Percentiles rank a stretch among this genome's conserved stretches.
These are phyloP conservation scores for Cacoxenus indagator DNA, from an alignment of 2,888 invertebrate genomes.

Conservation along the genomic window DNA sequence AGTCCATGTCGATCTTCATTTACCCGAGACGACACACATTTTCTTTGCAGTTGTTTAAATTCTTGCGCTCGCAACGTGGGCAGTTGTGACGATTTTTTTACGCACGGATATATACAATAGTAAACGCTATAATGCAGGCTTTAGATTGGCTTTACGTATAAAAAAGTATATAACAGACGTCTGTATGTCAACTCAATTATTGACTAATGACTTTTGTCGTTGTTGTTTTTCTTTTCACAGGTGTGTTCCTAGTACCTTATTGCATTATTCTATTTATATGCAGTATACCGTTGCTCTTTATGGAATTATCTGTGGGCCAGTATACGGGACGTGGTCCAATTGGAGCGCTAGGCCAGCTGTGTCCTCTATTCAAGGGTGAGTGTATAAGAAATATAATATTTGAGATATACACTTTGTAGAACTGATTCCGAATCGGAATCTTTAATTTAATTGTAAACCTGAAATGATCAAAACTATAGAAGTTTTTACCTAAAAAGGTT, in stretches of 20 bases:
- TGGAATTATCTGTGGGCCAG: constrained; percentile 94
- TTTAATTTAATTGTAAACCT: too few relatives aligned
- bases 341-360: constrained; percentile 90
- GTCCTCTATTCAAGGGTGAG: constrained; percentile 92
- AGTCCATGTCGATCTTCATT: not conserved
- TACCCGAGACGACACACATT: not conserved
- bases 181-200: constrained; percentile 23
- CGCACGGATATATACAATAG: not conserved
- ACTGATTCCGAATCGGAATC: too few relatives aligned
- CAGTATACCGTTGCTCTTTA: constrained; percentile 92
- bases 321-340: constrained; percentile 93
- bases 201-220: constrained; percentile 48
- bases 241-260: constrained; percentile 95
- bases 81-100: not conserved
- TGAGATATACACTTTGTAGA: not conserved
- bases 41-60: not conserved
- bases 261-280: constrained; percentile 91
- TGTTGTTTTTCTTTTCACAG: too few relatives aligned
- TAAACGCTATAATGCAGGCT: not conserved
- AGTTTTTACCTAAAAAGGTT: too few relatives aligned
- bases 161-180: not conserved
- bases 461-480: too few relatives aligned
- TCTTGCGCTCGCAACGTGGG: not conserved
- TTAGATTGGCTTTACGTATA: not conserved
- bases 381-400: not conserved